Evolutionary conservation across 2,113 vertebrate genomes (phyloP), one percentile per base, ranked within the genome.

Genomic region (Alectura lathami): DNA sequence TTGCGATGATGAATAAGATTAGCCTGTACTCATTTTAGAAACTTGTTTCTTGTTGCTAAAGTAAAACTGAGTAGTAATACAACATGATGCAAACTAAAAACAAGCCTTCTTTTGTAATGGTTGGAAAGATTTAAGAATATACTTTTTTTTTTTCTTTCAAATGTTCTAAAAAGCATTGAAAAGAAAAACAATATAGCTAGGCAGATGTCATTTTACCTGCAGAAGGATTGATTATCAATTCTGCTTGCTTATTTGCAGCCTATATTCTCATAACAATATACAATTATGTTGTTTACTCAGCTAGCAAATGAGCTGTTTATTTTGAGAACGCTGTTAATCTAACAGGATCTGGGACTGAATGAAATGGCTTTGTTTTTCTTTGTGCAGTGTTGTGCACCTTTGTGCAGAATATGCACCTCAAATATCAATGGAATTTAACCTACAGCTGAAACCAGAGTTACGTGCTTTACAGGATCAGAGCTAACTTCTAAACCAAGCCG

Each of bases 401-500:
- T 57, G 32, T 57, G 54, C 42, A 77, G 63, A 92, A 77, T 40
- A 80, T 10, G 23, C 24, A 27, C 20, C 57, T 68, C 86, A 72
- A 93, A 77, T 62, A 92, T 67, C 86, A 77, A 17, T 59, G 36
- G 30, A 64, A 77, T 91, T 93, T 83, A 89, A 74, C 74, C 83
- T 92, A 64, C 57, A 67, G 26, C 26, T 91, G 79, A 43, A 93
- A 86, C 27, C 18, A 40, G 54, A 79, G 64, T 32, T 80, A 80
- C 2, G 1, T 48, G 48, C 57, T 70, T 91, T 62, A 57, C n/a
- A 66, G 77, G 54, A 93, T 74, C 60, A 43, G 60, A 78, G 32
- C n/a, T 94, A 81, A 51, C 82, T 96, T 93, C 88, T 80, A 91
- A 94, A 91, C 38, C 34, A 66, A 86, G 83, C 40, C 68, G 92